Evolutionary conservation across 2,113 vertebrate genomes (phyloP).

Genomic region (Oreochromis niloticus): DNA sequence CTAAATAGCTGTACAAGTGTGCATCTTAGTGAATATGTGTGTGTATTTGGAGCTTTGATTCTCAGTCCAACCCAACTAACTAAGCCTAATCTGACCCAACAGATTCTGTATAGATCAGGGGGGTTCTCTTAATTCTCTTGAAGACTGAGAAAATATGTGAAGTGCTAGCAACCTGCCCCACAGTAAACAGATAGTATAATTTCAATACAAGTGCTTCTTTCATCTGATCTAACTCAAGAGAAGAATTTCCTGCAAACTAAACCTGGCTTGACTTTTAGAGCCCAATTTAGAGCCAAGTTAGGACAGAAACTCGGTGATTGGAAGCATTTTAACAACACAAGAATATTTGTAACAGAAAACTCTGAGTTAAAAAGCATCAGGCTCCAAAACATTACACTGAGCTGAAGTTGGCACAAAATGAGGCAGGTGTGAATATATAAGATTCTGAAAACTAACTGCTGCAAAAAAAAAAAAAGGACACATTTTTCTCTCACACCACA

Average conservation of each 20-base stretch:
- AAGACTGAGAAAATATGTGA: background rate
- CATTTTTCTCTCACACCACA: background rate
- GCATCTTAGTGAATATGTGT: background rate
- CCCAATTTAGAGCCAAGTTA: background rate
- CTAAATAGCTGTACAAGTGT: slow-evolving; percentile 16
- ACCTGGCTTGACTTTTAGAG: background rate
- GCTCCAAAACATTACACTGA: background rate
- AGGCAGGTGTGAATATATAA: background rate
- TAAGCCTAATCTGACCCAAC: background rate
- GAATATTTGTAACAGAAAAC: background rate
- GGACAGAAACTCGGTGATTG: background rate
- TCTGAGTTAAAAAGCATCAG: background rate
- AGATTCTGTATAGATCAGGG: background rate
- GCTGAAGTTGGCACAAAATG: slow-evolving; percentile 14
- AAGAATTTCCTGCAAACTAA: background rate
- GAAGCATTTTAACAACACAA: background rate
- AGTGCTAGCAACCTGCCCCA: background rate
- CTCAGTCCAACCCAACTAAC: background rate
- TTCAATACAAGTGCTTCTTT: background rate
- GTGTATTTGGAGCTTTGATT: background rate
- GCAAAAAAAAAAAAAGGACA: background rate
- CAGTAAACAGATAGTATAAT: background rate
- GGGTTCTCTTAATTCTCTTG: background rate
- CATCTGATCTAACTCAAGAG: background rate
- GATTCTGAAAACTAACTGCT: background rate